Evolutionary conservation across 2,888 invertebrate genomes (phyloP), one percentile per base, ranked within the genome.

Genomic region (Microplitis manilae): DNA sequence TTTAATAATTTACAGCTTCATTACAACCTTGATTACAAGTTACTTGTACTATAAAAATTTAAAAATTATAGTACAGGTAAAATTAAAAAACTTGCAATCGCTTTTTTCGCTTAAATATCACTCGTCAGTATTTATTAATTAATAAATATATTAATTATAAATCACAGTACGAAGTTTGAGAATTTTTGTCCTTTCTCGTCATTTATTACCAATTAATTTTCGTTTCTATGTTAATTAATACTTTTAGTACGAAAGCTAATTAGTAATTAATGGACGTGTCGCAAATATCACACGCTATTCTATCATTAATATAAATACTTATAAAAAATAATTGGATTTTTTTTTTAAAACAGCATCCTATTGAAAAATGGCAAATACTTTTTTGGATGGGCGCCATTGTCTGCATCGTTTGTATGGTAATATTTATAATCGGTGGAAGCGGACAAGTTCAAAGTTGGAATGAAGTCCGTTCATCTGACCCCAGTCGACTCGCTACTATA

Each of bases 401-500:
- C 1, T 88, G 87, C 68, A 86, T 90, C 20, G 20, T 78, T 0
- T 85, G 86, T 71, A 90, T 90, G 84, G 5, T 89, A 5, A 69
- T 90, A 68, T 91, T 90, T 77, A 81, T 90, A 2, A 60, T 87
- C 6, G 89, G 90, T 64, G 90, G 90, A 68, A 88, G 88, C 39
- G 90, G 88, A 41, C 83, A 90, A 64, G 85, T 89, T 65, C 91
- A 91, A 75, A 79, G 82, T 5, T 91, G 90, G 90, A 91, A 90
- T 68, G 86, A 88, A 65, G 60, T 81, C 1, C 74, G 77, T 40
- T 20, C 70, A 9, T 20, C 13, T 0, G 77, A 64, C 13, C 50
- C 50, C 13, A 2, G 5, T 50, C 8, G 50, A 50, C 13, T 13
- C 6, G 13, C 8, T 50, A 4, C 50, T 5, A 8, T 5, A 50